phyloP scores from a whole-genome alignment of 2,113 vertebrate species.

The Alligator sinensis region DNA sequence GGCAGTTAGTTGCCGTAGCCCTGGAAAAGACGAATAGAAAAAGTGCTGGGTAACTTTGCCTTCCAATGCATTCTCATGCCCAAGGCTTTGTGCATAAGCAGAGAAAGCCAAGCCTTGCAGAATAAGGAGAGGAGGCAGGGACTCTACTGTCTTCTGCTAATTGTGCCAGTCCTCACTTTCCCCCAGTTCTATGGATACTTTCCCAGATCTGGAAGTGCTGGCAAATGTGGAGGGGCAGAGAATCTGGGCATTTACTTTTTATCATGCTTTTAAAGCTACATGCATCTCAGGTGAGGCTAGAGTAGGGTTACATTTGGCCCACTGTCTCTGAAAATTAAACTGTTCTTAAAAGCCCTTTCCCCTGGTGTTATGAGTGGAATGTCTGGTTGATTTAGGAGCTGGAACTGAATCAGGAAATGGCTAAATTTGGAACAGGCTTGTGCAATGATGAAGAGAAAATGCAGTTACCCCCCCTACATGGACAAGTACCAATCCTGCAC shows the following conservation, averaged over 20 bases:
- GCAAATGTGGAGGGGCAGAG: neutral
- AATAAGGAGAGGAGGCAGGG: neutral
- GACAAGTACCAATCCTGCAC: neutral
- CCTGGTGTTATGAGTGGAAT: neutral
- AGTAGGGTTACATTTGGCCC: neutral
- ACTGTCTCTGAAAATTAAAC: neutral
- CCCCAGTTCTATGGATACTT: too few species aligned
- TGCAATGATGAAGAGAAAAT: neutral
- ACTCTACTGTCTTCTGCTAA: neutral
- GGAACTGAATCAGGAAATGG: constrained; percentile 24
- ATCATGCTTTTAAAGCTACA: neutral
- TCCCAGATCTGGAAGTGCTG: neutral
- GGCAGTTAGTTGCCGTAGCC: neutral
- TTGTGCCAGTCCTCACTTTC: neutral
- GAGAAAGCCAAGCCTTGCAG: neutral
- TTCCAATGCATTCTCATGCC: neutral
- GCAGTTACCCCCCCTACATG: rapidly evolving
- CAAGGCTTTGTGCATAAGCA: neutral
- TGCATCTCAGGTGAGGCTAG: neutral
- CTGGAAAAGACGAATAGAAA: neutral
- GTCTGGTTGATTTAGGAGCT: constrained; percentile 24
- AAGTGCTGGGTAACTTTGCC: neutral
- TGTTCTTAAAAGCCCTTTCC: neutral
- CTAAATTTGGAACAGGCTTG: constrained; percentile 14
- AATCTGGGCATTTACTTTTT: neutral